A percentile compares a stretch with the other conserved stretches of the same genome.
These are phyloP conservation scores for Lasioglossum vierecki DNA, from an alignment of 2,888 invertebrate genomes.

Conservation along the genomic window DNA sequence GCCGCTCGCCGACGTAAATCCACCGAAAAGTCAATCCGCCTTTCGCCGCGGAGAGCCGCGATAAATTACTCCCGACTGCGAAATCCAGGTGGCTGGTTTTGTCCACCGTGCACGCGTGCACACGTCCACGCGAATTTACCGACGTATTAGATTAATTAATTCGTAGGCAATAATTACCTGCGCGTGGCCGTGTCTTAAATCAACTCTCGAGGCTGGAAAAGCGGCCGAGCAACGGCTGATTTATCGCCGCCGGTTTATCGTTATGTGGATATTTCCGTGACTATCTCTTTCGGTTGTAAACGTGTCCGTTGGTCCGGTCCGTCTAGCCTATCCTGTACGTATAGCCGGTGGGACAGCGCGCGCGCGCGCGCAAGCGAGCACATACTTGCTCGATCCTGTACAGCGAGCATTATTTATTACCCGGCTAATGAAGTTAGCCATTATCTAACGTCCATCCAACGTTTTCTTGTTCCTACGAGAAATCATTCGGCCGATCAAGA, in stretches of 20 bases:
- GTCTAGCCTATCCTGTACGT: background rate
- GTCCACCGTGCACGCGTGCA: conserved; percentile 9
- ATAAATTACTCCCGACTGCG: conserved; percentile 39
- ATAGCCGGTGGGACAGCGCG: background rate
- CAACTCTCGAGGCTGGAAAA: conserved; percentile 52
- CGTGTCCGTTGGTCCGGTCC: conserved; percentile 23
- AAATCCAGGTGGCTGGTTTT: conserved; percentile 34
- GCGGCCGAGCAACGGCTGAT: conserved; percentile 48
- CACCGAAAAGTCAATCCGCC: conserved; percentile 49
- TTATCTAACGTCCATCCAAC: conserved; percentile 65
- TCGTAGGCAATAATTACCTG: conserved; percentile 58
- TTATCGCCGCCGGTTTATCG: conserved; percentile 65
- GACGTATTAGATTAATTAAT: conserved; percentile 58
- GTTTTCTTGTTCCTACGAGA: conserved; percentile 51
- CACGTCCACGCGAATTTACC: conserved; percentile 44
- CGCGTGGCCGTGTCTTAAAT: conserved; percentile 47
- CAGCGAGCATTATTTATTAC: conserved; percentile 63
- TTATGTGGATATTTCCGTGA: conserved; percentile 58
- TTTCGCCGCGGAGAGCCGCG: conserved; percentile 29
- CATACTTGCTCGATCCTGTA: conserved; percentile 34
- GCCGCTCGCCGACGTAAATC: conserved; percentile 12
- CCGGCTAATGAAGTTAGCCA: conserved; percentile 69
- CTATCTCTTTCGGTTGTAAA: conserved; percentile 54
- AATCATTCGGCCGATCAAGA: conserved; percentile 51
- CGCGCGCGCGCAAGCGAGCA: background rate